Conservation (phyloP, 2,113 vertebrate species). For the Regulus satrapa region DNA sequence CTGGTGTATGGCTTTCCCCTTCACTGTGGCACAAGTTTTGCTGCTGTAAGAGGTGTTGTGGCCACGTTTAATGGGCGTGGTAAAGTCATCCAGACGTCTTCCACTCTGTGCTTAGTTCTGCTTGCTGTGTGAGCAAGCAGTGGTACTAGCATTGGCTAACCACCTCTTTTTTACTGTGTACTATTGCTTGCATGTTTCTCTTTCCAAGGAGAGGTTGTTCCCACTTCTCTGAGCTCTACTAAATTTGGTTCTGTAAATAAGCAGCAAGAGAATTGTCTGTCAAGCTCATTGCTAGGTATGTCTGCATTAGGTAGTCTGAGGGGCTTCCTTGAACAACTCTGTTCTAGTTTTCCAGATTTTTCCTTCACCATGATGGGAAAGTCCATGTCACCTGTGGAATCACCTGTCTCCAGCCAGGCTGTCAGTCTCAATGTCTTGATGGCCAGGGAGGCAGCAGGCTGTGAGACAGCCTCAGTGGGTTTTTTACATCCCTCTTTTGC, state of each 20-base stretch:
- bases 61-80: neutral
- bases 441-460: neutral
- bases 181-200: neutral
- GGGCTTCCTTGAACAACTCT: neutral
- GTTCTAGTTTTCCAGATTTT: neutral
- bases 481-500: neutral
- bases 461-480: neutral
- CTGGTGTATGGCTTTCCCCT: neutral
- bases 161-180: neutral
- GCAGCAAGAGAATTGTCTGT: neutral
- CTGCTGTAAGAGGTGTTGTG: neutral
- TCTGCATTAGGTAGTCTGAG: neutral
- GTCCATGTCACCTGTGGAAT: neutral
- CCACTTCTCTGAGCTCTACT: neutral
- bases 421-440: neutral
- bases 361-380: neutral
- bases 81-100: neutral
- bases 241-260: neutral
- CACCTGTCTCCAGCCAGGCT: neutral
- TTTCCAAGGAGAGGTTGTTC: neutral
- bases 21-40: neutral
- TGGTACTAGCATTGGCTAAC: neutral
- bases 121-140: neutral
- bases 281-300: neutral
- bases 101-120: neutral